Percentiles rank a stretch among this genome's conserved stretches.
These are phyloP conservation scores for Troides aeacus DNA, from an alignment of 2,888 invertebrate species.

Conservation along the genomic window DNA sequence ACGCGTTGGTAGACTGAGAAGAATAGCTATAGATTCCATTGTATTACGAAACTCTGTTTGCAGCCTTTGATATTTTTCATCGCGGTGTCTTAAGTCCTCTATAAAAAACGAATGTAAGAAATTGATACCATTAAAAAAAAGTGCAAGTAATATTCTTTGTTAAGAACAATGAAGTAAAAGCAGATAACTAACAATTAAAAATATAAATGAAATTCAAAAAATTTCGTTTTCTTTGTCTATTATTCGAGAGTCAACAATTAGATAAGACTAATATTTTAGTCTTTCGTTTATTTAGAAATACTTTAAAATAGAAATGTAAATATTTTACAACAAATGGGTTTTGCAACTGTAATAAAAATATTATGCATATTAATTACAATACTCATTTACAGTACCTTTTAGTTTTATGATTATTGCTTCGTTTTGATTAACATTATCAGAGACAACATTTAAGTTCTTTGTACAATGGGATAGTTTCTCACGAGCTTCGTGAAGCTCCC, in stretches of 20 bases:
- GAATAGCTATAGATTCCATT: constrained; percentile 85
- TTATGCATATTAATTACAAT: not conserved
- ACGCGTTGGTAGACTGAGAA: constrained; percentile 84
- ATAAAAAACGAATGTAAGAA: constrained; percentile 33
- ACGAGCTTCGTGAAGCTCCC: constrained; percentile 85
- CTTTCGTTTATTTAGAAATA: too few species aligned
- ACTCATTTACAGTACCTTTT: constrained; percentile 73
- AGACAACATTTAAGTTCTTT: constrained; percentile 83
- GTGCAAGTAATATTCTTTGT: not conserved
- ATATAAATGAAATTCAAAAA: too few species aligned
- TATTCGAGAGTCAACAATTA: too few species aligned
- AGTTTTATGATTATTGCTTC: constrained; percentile 84
- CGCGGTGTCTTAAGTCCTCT: constrained; percentile 85
- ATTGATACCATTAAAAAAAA: not conserved
- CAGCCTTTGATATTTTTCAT: constrained; percentile 84
- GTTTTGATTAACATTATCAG: constrained; percentile 84
- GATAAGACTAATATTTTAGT: too few species aligned
- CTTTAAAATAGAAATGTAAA: not conserved
- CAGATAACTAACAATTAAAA: not conserved
- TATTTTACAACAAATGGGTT: not conserved
- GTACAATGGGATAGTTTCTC: constrained; percentile 83
- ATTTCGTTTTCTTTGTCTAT: too few species aligned
- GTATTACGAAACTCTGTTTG: constrained; percentile 85
- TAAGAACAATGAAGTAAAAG: not conserved
- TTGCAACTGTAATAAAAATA: not conserved